These are phyloP conservation scores for Ecliptopera silaceata DNA, from an alignment of 2,888 invertebrate genomes.

Conservation along the genomic window DNA sequence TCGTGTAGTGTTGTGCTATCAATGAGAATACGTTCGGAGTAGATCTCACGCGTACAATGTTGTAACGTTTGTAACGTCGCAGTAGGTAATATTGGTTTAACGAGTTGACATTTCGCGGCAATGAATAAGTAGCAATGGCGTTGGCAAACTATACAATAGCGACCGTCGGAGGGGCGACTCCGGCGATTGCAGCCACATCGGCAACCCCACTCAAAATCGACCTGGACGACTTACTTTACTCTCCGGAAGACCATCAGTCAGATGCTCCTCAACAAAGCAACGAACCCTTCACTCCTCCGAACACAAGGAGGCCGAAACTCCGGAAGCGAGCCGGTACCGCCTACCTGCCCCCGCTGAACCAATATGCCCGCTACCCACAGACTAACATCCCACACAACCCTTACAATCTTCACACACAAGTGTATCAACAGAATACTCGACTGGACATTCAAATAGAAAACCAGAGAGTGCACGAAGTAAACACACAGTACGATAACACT, in stretches of 20 bases:
- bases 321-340: conserved; percentile 75
- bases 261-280: conserved; percentile 50
- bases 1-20: conserved; percentile 55
- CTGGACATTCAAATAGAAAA: conserved; percentile 69
- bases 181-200: conserved; percentile 59
- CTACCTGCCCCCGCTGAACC: conserved; percentile 73
- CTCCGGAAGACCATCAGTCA: conserved; percentile 65
- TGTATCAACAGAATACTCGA: conserved; percentile 71
- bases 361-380: conserved; percentile 70
- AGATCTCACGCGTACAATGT: conserved; percentile 59
- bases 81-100: conserved; percentile 53
- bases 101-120: conserved; percentile 66
- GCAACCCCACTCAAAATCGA: conserved; percentile 62
- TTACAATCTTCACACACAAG: conserved; percentile 66
- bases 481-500: conserved; percentile 65
- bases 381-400: conserved; percentile 68
- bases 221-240: conserved; percentile 72
- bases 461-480: conserved; percentile 68
- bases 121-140: conserved; percentile 73
- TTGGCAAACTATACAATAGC: conserved; percentile 73
- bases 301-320: conserved; percentile 64
- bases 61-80: conserved; percentile 61
- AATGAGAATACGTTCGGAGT: conserved; percentile 63
- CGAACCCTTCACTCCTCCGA: conserved; percentile 65
- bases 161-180: conserved; percentile 61